Conservation (phyloP, 2,888 invertebrate genomes). For the Hemicrepidius hirtus region DNA sequence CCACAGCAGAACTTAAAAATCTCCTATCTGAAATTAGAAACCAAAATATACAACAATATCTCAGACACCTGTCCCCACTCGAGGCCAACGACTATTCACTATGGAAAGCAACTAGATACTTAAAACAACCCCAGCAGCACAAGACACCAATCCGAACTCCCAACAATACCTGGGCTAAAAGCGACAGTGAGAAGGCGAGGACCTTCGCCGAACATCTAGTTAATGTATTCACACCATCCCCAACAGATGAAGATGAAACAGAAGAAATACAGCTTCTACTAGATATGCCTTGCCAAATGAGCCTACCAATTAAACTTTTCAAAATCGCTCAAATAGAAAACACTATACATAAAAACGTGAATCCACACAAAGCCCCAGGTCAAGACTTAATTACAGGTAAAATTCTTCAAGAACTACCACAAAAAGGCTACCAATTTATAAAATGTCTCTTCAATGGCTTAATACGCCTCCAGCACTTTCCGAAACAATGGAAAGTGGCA, state of each 20-base stretch:
- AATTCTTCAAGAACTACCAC: slow-evolving; percentile 55
- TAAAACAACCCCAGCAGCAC: too few species aligned
- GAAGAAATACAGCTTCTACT: slow-evolving; percentile 32
- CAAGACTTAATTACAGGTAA: slow-evolving; percentile 53
- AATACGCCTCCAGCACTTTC: slow-evolving; percentile 53
- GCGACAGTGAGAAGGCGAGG: slow-evolving; percentile 56
- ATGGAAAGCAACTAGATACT: too few species aligned
- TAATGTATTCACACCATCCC: slow-evolving; percentile 44
- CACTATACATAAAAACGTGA: slow-evolving; percentile 22
- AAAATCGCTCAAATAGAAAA: slow-evolving; percentile 27
- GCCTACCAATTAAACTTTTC: slow-evolving; percentile 36
- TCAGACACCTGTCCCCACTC: slow-evolving; percentile 32
- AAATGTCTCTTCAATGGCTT: slow-evolving; percentile 56
- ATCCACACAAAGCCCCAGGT: slow-evolving; percentile 38
- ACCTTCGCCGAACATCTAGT: slow-evolving; percentile 36
- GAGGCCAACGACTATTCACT: slow-evolving; percentile 38
- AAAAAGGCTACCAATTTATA: too few species aligned
- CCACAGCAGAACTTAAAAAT: slow-evolving; percentile 47
- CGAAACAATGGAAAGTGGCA: slow-evolving; percentile 56
- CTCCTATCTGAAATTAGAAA: slow-evolving; percentile 44
- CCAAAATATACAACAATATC: slow-evolving; percentile 41
- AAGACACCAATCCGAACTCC: slow-evolving; percentile 41
- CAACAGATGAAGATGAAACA: slow-evolving; percentile 29
- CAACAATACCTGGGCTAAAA: slow-evolving; percentile 39
- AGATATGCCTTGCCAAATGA: slow-evolving; percentile 35